Evolutionary conservation across 2,113 vertebrate species (phyloP).

Genomic region (Alouatta palliata): DNA sequence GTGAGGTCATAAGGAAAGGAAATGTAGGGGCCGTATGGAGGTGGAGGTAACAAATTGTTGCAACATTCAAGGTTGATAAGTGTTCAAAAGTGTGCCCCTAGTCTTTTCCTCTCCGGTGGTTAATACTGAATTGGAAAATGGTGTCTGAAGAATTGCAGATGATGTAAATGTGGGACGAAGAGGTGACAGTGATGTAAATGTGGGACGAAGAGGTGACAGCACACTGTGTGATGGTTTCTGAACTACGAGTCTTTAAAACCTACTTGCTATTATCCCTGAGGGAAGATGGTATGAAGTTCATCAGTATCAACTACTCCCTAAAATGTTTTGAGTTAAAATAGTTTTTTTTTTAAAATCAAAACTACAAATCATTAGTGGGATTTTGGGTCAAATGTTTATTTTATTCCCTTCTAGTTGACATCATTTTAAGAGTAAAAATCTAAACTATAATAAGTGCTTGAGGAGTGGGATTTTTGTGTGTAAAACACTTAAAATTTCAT

Average conservation of each 20-base stretch:
- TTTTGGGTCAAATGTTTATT: not conserved
- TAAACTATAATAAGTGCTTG: not conserved
- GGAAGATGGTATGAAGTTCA: not conserved
- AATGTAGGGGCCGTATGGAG: not conserved
- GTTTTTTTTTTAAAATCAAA: not conserved
- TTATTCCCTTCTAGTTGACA: not conserved
- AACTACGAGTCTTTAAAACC: not conserved
- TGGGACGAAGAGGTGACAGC: not conserved
- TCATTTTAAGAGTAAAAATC: not conserved
- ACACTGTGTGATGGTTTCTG: not conserved
- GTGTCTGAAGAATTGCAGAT: not conserved
- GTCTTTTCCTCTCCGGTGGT: not conserved
- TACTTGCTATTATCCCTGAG: not conserved
- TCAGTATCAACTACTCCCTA: not conserved
- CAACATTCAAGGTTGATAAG: not conserved
- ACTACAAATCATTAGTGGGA: not conserved
- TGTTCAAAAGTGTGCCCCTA: not conserved
- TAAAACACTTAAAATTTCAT: conserved; percentile 21
- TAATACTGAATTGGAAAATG: conserved; percentile 18
- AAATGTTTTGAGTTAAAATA: not conserved
- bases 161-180: not conserved
- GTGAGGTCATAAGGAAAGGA: not conserved
- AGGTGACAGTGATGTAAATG: not conserved
- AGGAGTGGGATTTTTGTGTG: not conserved
- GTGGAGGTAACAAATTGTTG: not conserved